Evolutionary conservation across 23 tunicate genomes (phyloP), one percentile per base, ranked within the genome.

Genomic region (Phallusia fumigata): DNA sequence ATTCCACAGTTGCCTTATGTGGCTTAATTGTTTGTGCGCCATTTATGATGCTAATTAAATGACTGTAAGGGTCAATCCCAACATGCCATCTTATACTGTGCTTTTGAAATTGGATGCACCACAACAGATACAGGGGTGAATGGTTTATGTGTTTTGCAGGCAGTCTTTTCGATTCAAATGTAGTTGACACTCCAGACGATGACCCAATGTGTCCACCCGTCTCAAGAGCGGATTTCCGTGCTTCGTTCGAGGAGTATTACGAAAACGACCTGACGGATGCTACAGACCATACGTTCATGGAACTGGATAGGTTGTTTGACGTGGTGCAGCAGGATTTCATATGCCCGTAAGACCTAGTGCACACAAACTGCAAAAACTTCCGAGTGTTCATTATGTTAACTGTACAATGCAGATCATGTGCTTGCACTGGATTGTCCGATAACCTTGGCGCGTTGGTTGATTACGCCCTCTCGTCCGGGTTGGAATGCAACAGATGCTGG

Each of bases 311-410:
- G 0, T 69, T 85, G 0, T 45, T 85, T 21, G 88, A 69, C 19
- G 83, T 85, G 21, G 31, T 85, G 50, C 83, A 85, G 65, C 32
- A 40, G 12, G 88, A 85, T 21, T 31, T 85, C 31, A 85, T 85
- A 65, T 85, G 88, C 69, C 78, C 83, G 88, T 85, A 65, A 85
- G 88, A 18, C 10, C 32, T 40, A 8, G 53, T 77, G 8, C 1
- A 1, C n/a, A 80, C 33, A 15, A n/a, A n/a, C n/a, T n/a, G n/a
- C n/a, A n/a, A n/a, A n/a, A n/a, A n/a, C 12, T 52, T 11, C 74
- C 13, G 18, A 52, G 52, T 32, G n/a, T 80, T 77, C 0, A 40
- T 35, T 12, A 30, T 44, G 6, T 19, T 36, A 6, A 5, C 11
- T 28, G 34, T 18, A 30, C 77, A n/a, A n/a, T 58, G 11, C 53